Base-by-base conservation (phyloP, 2,113 vertebrate species). In the Falcunculus frontatus region DNA sequence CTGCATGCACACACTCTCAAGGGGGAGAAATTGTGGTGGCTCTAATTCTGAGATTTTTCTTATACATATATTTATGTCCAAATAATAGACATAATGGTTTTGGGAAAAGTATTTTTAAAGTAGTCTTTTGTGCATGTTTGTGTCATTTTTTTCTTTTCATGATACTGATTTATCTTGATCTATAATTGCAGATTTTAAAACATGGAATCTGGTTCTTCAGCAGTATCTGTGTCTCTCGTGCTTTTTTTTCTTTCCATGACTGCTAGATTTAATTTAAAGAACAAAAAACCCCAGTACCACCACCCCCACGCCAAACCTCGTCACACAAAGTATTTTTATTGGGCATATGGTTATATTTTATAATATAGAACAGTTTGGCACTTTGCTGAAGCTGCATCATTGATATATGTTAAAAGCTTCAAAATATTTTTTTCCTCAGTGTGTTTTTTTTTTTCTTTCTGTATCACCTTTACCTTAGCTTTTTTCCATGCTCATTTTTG, bases 181-280 rank as follows among this genome's bases (percentile, higher is more conserved):
- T 74, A 5, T 67, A 79, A 79, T 60, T 47, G 44, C 19, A 49
- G 12, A 23, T 89, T 81, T 89, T 78, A 64, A 84, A 78, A 47
- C 0, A 1, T 7, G 13, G 19, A 63, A 79, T 82, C 16, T 69
- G 21, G 3, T 72, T 86, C 44, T 73, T 79, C 39, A 55, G 35
- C 52, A 39, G 18, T 77, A 47, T 77, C 21, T 8, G 1, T 89
- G 16, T 55, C 4, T 81, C 55, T 60, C 1, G 0, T 29, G 8
- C 13, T 20, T 47, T 46, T n/a, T 72, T 32, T 41, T 18, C 17
- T 23, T 30, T 35, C 13, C 10, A 3, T 33, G 60, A 39, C 52
- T 82, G n/a, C 78, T 91, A 87, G 69, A 49, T 91, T 86, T 69
- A 82, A 65, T 75, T 74, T 93, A 74, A 94, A 93, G 50, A 91